Base-by-base conservation (phyloP, 2,888 invertebrate species). In the Myathropa florea region DNA sequence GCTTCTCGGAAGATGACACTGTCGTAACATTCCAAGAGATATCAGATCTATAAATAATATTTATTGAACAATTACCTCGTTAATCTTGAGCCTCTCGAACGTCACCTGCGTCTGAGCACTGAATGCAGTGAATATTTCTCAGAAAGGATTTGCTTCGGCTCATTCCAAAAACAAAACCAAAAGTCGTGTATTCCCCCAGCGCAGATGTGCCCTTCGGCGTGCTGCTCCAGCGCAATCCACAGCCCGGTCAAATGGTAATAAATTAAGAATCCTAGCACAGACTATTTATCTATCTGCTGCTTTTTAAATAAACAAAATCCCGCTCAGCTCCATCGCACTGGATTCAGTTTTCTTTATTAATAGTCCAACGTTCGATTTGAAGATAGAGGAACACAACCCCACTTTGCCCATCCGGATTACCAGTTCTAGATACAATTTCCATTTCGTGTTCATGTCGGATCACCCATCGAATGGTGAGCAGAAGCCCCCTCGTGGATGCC, bases 361-460 rank as follows among this genome's bases (percentile, higher is more conserved):
- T 86, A 86, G 86, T 53, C 39, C 55, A 73, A 26, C 61, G 71
- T 77, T 81, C 71, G 61, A 75, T 63, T 63, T 55, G 33, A 63
- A 77, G 82, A 77, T 73, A 77, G 82, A 85, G 73, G 68, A 85
- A 68, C 77, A 68, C 67, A 81, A 57, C 76, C 67, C 68, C 82
- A 76, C 75, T 39, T 14, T 30, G 71, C 70, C 75, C 84, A 80
- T 80, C 61, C 81, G 81, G 84, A 81, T 84, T 84, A 71, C 70
- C 57, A 21, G 61, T 68, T 65, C 59, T 59, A 70, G 73, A 78
- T 78, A 78, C 83, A 65, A 86, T 83, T 83, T 86, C 75, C 64
- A 86, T 78, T 86, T 83, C 70, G 64, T 86, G 86, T 86, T 78
- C 72, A 65, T 73, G 82, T 85, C 86, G 64, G 78, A 83, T 77